These are phyloP conservation scores for Periophthalmodon schlosseri DNA, from an alignment of 2,113 vertebrate species.

Conservation along the genomic window DNA sequence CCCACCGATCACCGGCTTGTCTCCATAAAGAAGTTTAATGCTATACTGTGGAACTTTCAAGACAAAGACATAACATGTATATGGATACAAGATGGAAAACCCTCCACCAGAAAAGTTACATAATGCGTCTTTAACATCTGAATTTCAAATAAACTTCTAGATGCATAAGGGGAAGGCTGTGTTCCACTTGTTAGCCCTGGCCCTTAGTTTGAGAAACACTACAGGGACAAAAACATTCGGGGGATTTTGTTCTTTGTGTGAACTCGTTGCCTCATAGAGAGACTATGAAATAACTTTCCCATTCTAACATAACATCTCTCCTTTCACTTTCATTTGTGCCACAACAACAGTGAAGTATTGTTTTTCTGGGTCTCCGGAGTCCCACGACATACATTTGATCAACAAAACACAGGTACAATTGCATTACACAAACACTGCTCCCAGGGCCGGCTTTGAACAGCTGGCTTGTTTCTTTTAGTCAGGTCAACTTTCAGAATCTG, in stretches of 20 bases:
- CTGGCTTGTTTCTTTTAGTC: slow-evolving; percentile 10
- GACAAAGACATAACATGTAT: no score
- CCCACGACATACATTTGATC: slow-evolving; percentile 25
- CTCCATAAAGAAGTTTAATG: no score
- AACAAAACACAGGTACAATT: slow-evolving; percentile 24
- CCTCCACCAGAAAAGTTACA: no score
- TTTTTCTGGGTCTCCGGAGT: slow-evolving; percentile 29
- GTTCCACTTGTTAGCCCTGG: background rate
- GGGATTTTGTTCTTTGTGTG: background rate
- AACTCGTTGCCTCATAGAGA: slow-evolving; percentile 2
- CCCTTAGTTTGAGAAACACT: background rate
- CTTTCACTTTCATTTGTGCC: slow-evolving; percentile 2
- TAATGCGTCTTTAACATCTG: no score
- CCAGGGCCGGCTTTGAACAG: background rate
- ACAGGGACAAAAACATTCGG: background rate
- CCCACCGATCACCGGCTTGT: no score
- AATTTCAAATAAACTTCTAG: no score
- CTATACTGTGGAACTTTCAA: no score
- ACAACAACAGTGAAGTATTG: slow-evolving; percentile 18
- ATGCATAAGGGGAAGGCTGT: no score
- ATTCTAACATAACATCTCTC: background rate
- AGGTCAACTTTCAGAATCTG: background rate
- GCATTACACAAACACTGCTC: slow-evolving; percentile 14
- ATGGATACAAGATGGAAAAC: no score
- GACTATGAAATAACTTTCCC: background rate